Evolutionary conservation across 2,888 invertebrate species (phyloP).

Genomic region (Agriopis aurantiaria): DNA sequence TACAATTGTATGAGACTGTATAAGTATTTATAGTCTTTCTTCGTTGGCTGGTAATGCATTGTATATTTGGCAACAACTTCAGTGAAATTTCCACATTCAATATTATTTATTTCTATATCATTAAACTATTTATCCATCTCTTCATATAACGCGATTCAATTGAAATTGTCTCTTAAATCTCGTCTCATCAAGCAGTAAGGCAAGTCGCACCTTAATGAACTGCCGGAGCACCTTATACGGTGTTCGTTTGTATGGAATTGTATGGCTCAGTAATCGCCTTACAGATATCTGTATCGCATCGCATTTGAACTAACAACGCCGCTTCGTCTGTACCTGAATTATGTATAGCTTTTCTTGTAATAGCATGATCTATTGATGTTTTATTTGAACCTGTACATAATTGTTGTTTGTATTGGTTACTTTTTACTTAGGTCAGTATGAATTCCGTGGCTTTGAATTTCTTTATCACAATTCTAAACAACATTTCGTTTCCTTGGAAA

Average conservation of each 20-base stretch:
- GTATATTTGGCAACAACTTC: not conserved
- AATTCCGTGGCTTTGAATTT: constrained; percentile 1
- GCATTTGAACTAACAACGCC: constrained; percentile 70
- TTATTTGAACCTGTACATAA: constrained; percentile 30
- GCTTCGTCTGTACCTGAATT: constrained; percentile 47
- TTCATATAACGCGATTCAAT: constrained; percentile 25
- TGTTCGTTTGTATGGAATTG: constrained; percentile 63
- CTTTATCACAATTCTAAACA: not conserved
- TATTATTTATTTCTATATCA: constrained; percentile 15
- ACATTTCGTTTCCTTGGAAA: constrained; percentile 26
- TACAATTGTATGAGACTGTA: not conserved
- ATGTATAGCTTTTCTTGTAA: constrained; percentile 46
- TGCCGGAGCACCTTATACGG: constrained; percentile 66
- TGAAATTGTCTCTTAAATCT: constrained; percentile 42
- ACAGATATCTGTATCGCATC: constrained; percentile 73
- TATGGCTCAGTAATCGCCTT: constrained; percentile 67
- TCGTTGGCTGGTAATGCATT: not conserved
- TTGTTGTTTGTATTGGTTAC: constrained; percentile 19
- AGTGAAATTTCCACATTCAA: not conserved
- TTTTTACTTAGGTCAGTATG: not conserved
- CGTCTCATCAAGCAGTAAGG: constrained; percentile 58
- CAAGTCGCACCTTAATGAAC: constrained; percentile 63
- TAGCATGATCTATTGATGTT: constrained; percentile 46
- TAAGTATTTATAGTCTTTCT: not conserved
- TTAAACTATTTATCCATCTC: constrained; percentile 25